Evolutionary conservation across 2,888 invertebrate genomes (phyloP).

Genomic region (Tachina grossa): DNA sequence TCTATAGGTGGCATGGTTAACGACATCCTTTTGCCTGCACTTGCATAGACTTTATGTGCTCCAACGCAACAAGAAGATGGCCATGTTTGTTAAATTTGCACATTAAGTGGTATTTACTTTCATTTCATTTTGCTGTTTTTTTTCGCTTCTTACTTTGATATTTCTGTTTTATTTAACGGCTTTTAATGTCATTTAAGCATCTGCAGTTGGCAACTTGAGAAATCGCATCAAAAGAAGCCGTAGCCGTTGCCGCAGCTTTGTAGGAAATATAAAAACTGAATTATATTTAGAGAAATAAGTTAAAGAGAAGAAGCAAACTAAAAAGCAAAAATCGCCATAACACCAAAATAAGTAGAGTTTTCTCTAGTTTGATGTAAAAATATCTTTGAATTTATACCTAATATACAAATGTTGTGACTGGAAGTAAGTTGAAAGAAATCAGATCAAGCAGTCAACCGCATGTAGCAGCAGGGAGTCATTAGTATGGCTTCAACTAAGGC

Average conservation of each 20-base stretch:
- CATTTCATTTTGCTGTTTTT: constrained; percentile 20
- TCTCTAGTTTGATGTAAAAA: constrained; percentile 8
- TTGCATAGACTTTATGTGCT: constrained; percentile 42
- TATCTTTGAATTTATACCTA: constrained; percentile 23
- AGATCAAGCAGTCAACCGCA: constrained; percentile 69
- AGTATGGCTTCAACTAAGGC: constrained; percentile 62
- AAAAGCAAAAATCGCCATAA: constrained; percentile 50
- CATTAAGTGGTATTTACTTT: constrained; percentile 80
- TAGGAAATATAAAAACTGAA: constrained; percentile 34
- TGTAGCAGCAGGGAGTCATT: constrained; percentile 73
- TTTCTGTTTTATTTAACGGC: constrained; percentile 80
- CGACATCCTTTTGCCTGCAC: constrained; percentile 32
- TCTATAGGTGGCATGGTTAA: constrained; percentile 18
- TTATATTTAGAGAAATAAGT: background rate
- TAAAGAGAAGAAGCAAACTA: too few relatives aligned
- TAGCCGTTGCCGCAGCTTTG: constrained; percentile 24
- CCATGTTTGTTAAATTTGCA: constrained; percentile 56
- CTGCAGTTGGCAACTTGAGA: constrained; percentile 66
- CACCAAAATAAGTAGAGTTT: constrained; percentile 40
- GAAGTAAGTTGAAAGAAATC: constrained; percentile 2
- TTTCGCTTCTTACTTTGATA: background rate
- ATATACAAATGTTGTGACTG: background rate
- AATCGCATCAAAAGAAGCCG: constrained; percentile 64
- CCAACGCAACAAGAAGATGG: constrained; percentile 49
- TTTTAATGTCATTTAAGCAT: constrained; percentile 73